Base-by-base conservation (phyloP, 2,888 invertebrate genomes). In the Drosophila nigritarsus region DNA sequence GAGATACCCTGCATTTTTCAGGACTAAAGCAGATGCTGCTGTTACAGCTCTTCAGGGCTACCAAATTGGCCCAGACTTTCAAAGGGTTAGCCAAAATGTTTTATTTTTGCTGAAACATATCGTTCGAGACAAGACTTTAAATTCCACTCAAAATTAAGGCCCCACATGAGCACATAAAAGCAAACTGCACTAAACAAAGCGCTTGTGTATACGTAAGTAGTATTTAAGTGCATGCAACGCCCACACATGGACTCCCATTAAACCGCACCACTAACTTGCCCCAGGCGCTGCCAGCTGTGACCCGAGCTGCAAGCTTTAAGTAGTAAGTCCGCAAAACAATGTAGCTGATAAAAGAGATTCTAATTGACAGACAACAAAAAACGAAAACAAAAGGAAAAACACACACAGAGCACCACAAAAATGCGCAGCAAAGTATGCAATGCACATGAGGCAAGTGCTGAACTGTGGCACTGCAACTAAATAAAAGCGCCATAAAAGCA, bases 311-410 rank as follows among this genome's bases (percentile, higher is more conserved):
- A n/a, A 32, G 66, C 30, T 24, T 29, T 40, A 27, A 15, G 20
- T 15, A 20, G 20, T 27, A 40, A 29, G 51, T 53, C 54, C 68
- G 36, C 50, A 61, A 69, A 68, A 81, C 75, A 67, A 53, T 80
- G 69, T 78, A 55, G 63, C 76, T 65, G 65, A 78, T 86, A 76
- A 81, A 87, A 81, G 72, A 69, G 84, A 69, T 81, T 81, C 79
- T 83, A 83, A 83, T 87, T 83, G 82, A 78, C 78, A 74, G 79
- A 74, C 78, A 74, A 78, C 53, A 75, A 64, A 63, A 60, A 70
- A 53, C 56, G 54, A 54, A 64, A 51, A 40, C 30, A 32, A 15
- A 42, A 24, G n/a, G 18, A 34, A 24, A 40, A 20, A 18, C 49
- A 49, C 20, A 42, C 49, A 49, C 27, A 6, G 49, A 27, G 49